Base-by-base conservation (phyloP, 2,888 invertebrate genomes). In the Macropis europaea region DNA sequence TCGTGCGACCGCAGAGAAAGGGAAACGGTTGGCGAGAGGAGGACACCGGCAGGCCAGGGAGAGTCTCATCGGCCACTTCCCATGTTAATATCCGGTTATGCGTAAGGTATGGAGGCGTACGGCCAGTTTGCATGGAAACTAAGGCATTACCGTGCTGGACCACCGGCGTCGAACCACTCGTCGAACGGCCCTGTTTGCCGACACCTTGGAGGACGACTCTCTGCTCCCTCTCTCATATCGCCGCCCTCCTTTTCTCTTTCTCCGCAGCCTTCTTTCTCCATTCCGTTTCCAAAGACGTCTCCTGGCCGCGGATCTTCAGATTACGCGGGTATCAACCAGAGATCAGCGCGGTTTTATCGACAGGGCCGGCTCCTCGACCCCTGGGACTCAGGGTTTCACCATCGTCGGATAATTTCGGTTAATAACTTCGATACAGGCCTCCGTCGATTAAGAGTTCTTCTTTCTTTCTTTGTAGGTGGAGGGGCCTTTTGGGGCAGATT, bases 61-160 rank as follows among this genome's bases (percentile, higher is more conserved):
- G 69, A 76, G 74, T 74, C 74, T 81, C 85, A 82, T 84, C 80
- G 84, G 86, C 85, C 86, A 87, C 81, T 88, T 88, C 87, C 87
- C 87, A 88, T 88, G 87, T 87, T 88, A 88, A 88, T 88, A 87
- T 85, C 87, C 87, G 88, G 87, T 88, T 88, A 88, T 87, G 87
- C 83, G 86, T 87, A 87, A 88, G 87, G 86, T 88, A 87, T 87
- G 87, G 86, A 87, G 88, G 88, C 87, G 86, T 87, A 85, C 84
- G 84, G 85, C 82, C 87, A 84, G 87, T 88, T 88, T 88, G 88
- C 87, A 88, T 88, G 87, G 87, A 87, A 88, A 88, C 88, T 88
- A 86, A 86, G 88, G 87, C 86, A 88, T 88, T 88, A 88, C 83
- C 81, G 78, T 72, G 63, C 57, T 63, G 86, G 88, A 88, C 88